Percentiles rank a stretch among this genome's conserved stretches.
phyloP scores from a whole-genome alignment of 2,797 vertebrate genomes.

The Pangasius mekongensis region DNA sequence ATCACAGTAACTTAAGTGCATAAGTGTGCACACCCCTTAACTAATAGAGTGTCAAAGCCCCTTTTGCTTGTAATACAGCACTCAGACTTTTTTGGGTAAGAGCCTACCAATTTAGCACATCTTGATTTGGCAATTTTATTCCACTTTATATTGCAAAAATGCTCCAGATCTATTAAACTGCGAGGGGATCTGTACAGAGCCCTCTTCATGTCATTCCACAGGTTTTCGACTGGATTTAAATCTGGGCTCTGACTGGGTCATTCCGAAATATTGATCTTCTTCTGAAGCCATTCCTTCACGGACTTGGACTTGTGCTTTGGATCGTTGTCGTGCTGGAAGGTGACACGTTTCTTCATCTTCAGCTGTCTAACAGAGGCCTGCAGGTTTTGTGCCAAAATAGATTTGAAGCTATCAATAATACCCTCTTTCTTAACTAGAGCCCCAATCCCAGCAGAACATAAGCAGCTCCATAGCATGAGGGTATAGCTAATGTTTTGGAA shows the following conservation, averaged over 20 bases:
- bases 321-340: background rate
- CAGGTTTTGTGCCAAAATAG: background rate
- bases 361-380: background rate
- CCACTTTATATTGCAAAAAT: background rate
- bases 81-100: too few relatives aligned
- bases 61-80: background rate
- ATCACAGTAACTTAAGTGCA: background rate
- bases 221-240: background rate
- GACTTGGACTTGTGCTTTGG: background rate
- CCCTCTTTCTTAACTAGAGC: background rate
- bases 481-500: background rate
- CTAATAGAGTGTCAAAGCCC: background rate
- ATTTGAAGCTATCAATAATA: background rate
- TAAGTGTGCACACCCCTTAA: background rate
- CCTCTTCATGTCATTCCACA: conserved; percentile 12
- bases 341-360: background rate
- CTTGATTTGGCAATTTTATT: background rate
- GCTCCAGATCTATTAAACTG: background rate
- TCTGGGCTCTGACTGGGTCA: background rate
- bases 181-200: background rate
- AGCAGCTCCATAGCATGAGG: background rate
- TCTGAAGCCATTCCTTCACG: background rate
- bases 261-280: background rate
- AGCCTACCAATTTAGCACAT: background rate
- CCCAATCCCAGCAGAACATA: background rate